A percentile compares a stretch with the other conserved stretches of the same genome.
These are phyloP conservation scores for Chrysotoxum bicinctum DNA, from an alignment of 2,888 invertebrate species.

Conservation along the genomic window DNA sequence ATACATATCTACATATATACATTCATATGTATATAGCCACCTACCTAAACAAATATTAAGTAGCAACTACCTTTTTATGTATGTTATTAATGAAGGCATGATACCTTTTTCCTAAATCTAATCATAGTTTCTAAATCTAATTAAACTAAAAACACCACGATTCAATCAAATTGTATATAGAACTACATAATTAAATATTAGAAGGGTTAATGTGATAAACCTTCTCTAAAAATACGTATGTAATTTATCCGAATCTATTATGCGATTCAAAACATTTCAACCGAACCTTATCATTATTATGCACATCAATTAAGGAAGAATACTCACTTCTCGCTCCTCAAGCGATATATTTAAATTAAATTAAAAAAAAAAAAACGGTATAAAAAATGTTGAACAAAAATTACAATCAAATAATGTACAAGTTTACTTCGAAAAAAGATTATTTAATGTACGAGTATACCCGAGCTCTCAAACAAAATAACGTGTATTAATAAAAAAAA, in stretches of 20 bases:
- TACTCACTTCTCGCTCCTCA: background rate
- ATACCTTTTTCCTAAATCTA: background rate
- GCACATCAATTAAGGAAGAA: conserved; percentile 20
- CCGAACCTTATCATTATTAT: conserved; percentile 25
- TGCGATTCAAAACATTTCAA: conserved; percentile 6
- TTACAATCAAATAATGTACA: background rate
- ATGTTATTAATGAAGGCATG: background rate
- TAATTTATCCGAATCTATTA: conserved; percentile 10
- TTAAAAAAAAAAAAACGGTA: conserved; percentile 9
- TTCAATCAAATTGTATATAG: background rate
- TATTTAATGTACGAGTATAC: too few relatives aligned
- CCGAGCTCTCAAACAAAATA: background rate
- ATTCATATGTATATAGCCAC: background rate
- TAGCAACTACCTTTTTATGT: background rate
- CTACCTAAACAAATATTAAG: background rate
- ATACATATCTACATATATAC: background rate
- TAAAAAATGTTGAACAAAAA: background rate
- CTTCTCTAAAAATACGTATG: background rate
- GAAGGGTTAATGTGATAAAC: conserved; percentile 15
- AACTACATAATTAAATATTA: conserved; percentile 11
- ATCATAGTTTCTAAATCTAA: background rate
- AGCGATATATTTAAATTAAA: conserved; percentile 5
- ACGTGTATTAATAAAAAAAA: background rate
- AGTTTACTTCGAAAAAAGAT: conserved; percentile 1
- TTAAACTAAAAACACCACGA: background rate